These are phyloP conservation scores for Paraescarpia echinospica DNA, from an alignment of 1,140 invertebrate species.

Conservation along the genomic window DNA sequence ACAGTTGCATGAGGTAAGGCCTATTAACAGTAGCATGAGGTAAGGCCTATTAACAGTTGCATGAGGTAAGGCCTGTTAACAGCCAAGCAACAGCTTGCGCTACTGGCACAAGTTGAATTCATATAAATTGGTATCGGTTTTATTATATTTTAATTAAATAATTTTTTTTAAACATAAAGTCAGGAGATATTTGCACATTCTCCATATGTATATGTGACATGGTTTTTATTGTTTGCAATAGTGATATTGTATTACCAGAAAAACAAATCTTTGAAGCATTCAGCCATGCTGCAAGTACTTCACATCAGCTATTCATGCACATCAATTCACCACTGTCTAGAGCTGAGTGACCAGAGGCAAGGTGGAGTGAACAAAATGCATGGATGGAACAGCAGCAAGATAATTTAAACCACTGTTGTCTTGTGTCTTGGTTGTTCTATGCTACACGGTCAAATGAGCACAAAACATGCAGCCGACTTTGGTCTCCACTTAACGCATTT, in stretches of 20 bases:
- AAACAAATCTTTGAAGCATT: background rate
- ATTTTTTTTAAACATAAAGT: background rate
- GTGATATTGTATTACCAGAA: background rate
- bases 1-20: conserved; percentile 56
- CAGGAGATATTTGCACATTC: background rate
- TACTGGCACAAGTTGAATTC: background rate
- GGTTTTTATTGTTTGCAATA: background rate
- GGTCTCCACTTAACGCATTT: no score
- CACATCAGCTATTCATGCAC: background rate
- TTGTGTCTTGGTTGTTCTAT: no score
- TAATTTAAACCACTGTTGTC: no score
- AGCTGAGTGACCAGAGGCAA: background rate
- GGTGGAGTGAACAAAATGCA: no score
- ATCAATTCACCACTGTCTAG: background rate
- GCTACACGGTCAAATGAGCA: no score
- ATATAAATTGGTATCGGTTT: background rate
- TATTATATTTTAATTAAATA: background rate
- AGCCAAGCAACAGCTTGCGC: background rate
- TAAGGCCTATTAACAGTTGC: no score
- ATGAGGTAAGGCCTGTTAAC: conserved; percentile 45
- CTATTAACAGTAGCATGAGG: background rate
- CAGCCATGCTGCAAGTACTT: background rate
- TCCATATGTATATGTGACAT: background rate
- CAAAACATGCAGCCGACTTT: no score
- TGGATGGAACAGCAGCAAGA: no score